Percentiles rank a stretch among this genome's conserved stretches.
phyloP scores from a whole-genome alignment of 2,113 vertebrate species.

The Grammomys surdaster region DNA sequence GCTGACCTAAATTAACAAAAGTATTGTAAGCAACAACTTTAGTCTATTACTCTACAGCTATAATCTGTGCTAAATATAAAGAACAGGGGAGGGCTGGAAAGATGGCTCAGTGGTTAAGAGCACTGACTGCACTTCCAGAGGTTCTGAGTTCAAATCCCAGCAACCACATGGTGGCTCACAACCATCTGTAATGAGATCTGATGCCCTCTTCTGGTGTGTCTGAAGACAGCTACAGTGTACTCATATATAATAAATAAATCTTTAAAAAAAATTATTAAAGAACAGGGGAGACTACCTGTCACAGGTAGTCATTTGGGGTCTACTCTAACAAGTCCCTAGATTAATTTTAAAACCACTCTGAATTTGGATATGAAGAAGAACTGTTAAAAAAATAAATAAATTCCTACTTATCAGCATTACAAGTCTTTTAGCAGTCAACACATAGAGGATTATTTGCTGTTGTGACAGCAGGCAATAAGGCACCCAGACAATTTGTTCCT shows the following conservation, averaged over 20 bases:
- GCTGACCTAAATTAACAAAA: not conserved
- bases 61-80: slow-evolving; percentile 12
- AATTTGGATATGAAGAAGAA: slow-evolving; percentile 24
- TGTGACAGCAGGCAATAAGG: not conserved
- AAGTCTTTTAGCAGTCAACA: slow-evolving; percentile 15
- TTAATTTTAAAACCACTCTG: slow-evolving; percentile 4
- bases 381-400: slow-evolving; percentile 10
- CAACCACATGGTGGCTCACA: no score
- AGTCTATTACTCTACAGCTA: not conserved
- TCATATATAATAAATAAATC: no score
- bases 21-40: not conserved
- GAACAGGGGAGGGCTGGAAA: not conserved
- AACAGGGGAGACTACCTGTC: not conserved
- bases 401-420: slow-evolving; percentile 12
- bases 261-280: not conserved
- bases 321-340: not conserved
- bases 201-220: no score
- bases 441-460: not conserved
- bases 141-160: no score
- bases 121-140: no score
- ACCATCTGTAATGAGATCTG: no score
- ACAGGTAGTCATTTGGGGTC: not conserved
- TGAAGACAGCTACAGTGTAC: no score
- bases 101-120: no score
- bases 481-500: not conserved